Base-by-base conservation (phyloP, 2,888 invertebrate species). In the Allygus modestus region DNA sequence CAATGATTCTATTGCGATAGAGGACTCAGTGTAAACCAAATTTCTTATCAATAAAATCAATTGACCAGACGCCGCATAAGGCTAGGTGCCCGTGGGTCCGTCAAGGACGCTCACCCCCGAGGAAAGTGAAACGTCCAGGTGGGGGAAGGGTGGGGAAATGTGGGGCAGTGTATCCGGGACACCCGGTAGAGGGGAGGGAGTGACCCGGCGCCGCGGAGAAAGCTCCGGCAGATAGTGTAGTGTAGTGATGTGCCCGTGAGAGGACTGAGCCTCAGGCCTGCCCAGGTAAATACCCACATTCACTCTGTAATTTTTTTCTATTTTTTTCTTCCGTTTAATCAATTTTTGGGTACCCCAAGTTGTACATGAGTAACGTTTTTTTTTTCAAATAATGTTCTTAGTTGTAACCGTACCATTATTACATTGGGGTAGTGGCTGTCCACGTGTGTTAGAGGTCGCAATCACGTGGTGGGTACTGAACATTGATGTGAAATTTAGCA, bases 101-200 rank as follows among this genome's bases (percentile, higher is more conserved):
- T 73, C 43, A 73, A 73, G 41, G 37, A 43, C 73, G 37, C 43
- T 33, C 77, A 73, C 77, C 77, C 73, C 77, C 33, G 31, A 43
- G 77, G 73, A 77, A 77, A 77, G 77, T 77, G 77, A 77, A 77
- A 77, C 46, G 37, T 31, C 37, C 73, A 41, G 43, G 12, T 7
- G 23, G 77, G 26, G 54, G 77, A 51, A 28, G 54, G 43, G 43
- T 2, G 71, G 37, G 73, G 73, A 23, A 43, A 77, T 77, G 77
- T 77, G 77, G 77, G 77, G 51, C 77, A 77, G 77, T 77, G 77
- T 77, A 77, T 77, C 77, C 77, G 77, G 77, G 77, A 77, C 77
- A 43, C 43, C 17, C 61, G 26, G 26, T n/a, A n/a, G 37, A 43
- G 15, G 73, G 43, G 73, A 20, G 73, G 20, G 41, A n/a, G 20